Evolutionary conservation across 2,797 vertebrate species (phyloP), one percentile per base, ranked within the genome.

Genomic region (Podarcis lilfordi): DNA sequence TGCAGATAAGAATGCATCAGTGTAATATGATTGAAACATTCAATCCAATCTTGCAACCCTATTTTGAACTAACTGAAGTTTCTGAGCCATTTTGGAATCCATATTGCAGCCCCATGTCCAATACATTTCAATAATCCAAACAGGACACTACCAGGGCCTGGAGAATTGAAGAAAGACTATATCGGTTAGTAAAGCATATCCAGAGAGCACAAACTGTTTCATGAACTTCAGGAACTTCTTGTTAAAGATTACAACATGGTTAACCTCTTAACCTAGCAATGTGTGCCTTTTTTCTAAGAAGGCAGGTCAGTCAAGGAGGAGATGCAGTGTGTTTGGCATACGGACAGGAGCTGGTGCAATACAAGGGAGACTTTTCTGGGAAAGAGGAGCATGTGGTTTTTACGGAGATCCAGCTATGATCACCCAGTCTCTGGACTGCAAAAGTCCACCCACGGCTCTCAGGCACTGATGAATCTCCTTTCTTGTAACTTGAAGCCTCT

Each of bases 231-330:
- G 40, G 78, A 80, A 68, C 72, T 81, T 76, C 71, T 82, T 81
- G 95, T 95, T 95, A 96, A 95, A 93, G 84, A 96, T 95, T 96
- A 95, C 79, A 92, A 27, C 1, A 6, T 85, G 74, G 93, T 94
- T 96, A 90, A 95, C 91, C 93, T 88, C 89, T 87, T 61, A 71
- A 64, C 21, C 78, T 72, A 76, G 59, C 66, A 40, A 75, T 15
- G 43, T 84, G 83, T 91, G 92, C 91, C 50, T 79, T 92, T 32
- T 59, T 80, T 90, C 72, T 79, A 37, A 55, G 82, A 75, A 88
- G 81, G 79, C 85, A 89, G 81, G 86, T 69, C 59, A 78, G 85
- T 75, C 80, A 15, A 55, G 50, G 50, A 55, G 50, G 50, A 55
- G 50, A 55, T 55, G 50, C 50, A 55, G 50, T 55, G 50, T 55